Percentiles rank a stretch among this genome's conserved stretches.
These are phyloP conservation scores for Linnaemya tessellans DNA, from an alignment of 2,888 invertebrate genomes.

Conservation along the genomic window DNA sequence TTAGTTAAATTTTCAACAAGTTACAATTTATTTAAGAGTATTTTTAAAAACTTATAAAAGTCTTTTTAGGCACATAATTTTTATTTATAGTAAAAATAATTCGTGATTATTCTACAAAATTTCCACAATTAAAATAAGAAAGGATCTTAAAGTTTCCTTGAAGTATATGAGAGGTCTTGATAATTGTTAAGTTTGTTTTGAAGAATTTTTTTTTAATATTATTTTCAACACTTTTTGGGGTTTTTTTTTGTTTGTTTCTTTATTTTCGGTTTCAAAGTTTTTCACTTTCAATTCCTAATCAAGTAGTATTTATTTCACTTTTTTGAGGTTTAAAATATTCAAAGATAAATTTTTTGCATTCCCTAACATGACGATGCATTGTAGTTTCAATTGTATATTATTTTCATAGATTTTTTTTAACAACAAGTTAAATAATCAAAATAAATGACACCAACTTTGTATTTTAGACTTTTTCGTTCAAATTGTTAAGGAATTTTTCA, in stretches of 20 bases:
- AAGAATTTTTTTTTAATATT: neutral
- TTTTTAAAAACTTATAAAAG: slow-evolving; percentile 44
- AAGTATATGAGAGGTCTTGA: slow-evolving; percentile 5
- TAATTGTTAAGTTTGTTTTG: neutral
- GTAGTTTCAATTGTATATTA: slow-evolving; percentile 72
- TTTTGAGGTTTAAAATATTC: slow-evolving; percentile 75
- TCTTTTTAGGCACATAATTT: slow-evolving; percentile 67
- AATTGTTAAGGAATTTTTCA: too few species aligned
- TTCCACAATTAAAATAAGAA: neutral
- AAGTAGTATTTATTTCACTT: slow-evolving; percentile 82
- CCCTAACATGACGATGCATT: slow-evolving; percentile 72
- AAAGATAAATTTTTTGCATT: slow-evolving; percentile 74
- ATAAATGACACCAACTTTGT: slow-evolving; percentile 38
- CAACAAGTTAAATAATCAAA: slow-evolving; percentile 34
- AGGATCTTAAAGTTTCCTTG: slow-evolving; percentile 18
- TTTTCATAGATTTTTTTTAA: slow-evolving; percentile 67
- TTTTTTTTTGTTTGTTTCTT: slow-evolving; percentile 42
- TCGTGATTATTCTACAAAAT: slow-evolving; percentile 1
- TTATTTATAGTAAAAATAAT: slow-evolving; percentile 37
- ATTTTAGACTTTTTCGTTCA: slow-evolving; percentile 5
- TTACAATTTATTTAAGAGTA: slow-evolving; percentile 35
- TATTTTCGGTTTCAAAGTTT: slow-evolving; percentile 29
- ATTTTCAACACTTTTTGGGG: neutral
- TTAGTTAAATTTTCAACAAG: slow-evolving; percentile 27
- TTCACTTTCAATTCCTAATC: slow-evolving; percentile 71